A percentile compares a stretch with the other conserved stretches of the same genome.
These are phyloP conservation scores for Ethmia dodecea DNA, from an alignment of 2,888 invertebrate genomes.

Conservation along the genomic window DNA sequence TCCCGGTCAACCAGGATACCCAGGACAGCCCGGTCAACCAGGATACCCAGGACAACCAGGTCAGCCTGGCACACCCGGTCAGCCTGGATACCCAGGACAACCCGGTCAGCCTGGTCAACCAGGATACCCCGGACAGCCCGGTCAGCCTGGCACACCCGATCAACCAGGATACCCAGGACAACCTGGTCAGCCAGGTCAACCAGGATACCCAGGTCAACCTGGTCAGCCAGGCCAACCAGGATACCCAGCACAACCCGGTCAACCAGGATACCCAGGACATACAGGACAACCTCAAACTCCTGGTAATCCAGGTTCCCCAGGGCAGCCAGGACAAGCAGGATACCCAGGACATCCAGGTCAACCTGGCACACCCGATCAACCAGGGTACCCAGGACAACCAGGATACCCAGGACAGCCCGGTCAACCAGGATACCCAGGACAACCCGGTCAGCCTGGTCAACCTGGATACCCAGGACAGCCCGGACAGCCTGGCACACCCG, in stretches of 20 bases:
- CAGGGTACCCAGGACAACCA: slow-evolving; percentile 18
- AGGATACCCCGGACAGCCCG: slow-evolving; percentile 22
- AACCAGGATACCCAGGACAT: slow-evolving; percentile 23
- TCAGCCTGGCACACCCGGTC: slow-evolving; percentile 22
- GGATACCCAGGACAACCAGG: slow-evolving; percentile 23
- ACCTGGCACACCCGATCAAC: slow-evolving; percentile 21
- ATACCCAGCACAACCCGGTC: slow-evolving; percentile 17
- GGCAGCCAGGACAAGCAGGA: slow-evolving; percentile 19
- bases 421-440: too few relatives aligned
- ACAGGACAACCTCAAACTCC: too few relatives aligned
- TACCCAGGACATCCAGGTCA: slow-evolving; percentile 14
- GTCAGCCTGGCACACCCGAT: slow-evolving; percentile 9
- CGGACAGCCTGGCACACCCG: slow-evolving; percentile 17
- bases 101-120: slow-evolving; percentile 22
- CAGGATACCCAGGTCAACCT: background rate
- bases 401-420: slow-evolving; percentile 16
- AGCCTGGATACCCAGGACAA: slow-evolving; percentile 26
- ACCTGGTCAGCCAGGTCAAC: too few relatives aligned
- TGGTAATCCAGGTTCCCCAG: slow-evolving; percentile 16
- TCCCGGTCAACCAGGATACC: slow-evolving; percentile 16
- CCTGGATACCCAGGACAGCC: slow-evolving; percentile 16
- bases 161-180: slow-evolving; percentile 6
- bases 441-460: slow-evolving; percentile 19
- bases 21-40: slow-evolving; percentile 19
- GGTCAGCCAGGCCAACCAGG: slow-evolving; percentile 19